Percentiles rank a stretch among this genome's conserved stretches.
These are phyloP conservation scores for Hemicrepidius hirtus DNA, from an alignment of 2,888 invertebrate genomes.

Conservation along the genomic window DNA sequence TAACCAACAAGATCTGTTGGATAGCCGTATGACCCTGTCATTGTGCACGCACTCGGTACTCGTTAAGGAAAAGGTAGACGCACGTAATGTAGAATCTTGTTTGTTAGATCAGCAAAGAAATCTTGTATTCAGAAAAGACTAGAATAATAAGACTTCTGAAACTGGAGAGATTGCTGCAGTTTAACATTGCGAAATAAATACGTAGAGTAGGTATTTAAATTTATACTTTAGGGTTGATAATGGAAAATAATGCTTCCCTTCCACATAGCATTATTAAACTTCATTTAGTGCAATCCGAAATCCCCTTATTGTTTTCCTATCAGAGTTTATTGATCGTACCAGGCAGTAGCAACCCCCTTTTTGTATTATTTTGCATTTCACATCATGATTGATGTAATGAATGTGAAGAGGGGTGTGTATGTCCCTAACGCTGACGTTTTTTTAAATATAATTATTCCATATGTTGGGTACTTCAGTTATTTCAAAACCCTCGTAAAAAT, in stretches of 20 bases:
- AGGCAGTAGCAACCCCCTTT: slow-evolving; percentile 34
- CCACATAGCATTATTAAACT: neutral
- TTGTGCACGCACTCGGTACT: slow-evolving; percentile 4
- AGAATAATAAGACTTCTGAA: no score
- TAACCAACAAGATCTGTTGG: slow-evolving; percentile 24
- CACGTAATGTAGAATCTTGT: neutral
- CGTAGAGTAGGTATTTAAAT: no score
- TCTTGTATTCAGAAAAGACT: slow-evolving; percentile 1
- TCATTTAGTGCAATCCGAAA: neutral
- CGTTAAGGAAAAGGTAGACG: neutral
- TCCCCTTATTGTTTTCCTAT: slow-evolving; percentile 39
- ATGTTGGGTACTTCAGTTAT: neutral
- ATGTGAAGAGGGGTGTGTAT: slow-evolving; percentile 32
- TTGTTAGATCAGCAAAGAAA: neutral
- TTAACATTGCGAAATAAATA: no score
- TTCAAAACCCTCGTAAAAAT: neutral
- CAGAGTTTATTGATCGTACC: slow-evolving; percentile 39
- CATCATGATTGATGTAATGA: slow-evolving; percentile 41
- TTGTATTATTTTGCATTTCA: slow-evolving; percentile 32
- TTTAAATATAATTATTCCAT: slow-evolving; percentile 15
- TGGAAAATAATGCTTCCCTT: neutral
- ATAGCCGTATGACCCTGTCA: slow-evolving; percentile 26
- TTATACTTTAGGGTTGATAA: no score
- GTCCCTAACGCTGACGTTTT: slow-evolving; percentile 9
- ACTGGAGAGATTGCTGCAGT: no score